These are phyloP conservation scores for Triplophysa yarkandensis DNA, from an alignment of 2,797 vertebrate genomes.

Conservation along the genomic window DNA sequence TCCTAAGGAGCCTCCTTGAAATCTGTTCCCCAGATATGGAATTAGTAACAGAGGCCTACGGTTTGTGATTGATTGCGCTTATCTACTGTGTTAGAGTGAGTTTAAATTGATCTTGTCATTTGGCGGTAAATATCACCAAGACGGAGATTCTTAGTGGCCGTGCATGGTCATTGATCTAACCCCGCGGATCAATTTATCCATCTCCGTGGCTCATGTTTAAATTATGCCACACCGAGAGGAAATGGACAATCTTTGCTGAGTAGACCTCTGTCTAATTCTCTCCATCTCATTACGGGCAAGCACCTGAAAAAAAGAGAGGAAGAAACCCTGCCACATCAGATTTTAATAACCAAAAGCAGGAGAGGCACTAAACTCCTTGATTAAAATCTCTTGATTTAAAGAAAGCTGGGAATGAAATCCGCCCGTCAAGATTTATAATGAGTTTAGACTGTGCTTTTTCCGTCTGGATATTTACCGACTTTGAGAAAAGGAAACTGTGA, in stretches of 20 bases:
- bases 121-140: conserved; percentile 61
- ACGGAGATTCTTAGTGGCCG: conserved; percentile 50
- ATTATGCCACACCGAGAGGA: conserved; percentile 50
- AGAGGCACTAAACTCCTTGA: conserved; percentile 26
- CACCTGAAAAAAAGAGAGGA: conserved; percentile 3
- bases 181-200: conserved; percentile 58
- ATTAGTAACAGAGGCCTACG: conserved; percentile 51
- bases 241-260: conserved; percentile 53
- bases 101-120: conserved; percentile 63
- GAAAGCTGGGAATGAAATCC: conserved; percentile 25
- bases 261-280: conserved; percentile 46
- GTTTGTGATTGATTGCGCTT: conserved; percentile 58
- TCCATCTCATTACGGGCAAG: conserved; percentile 48
- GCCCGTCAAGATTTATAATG: conserved; percentile 31
- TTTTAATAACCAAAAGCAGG: conserved; percentile 35
- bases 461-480: conserved; percentile 33
- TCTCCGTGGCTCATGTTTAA: conserved; percentile 43
- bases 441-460: conserved; percentile 9
- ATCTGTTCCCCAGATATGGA: conserved; percentile 38
- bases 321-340: conserved; percentile 23
- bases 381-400: conserved; percentile 38
- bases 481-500: conserved; percentile 24
- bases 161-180: conserved; percentile 58
- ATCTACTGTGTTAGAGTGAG: conserved; percentile 58
- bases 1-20: conserved; percentile 31